Conservation (phyloP, 2,888 invertebrate species). For the Synanthedon formicaeformis region DNA sequence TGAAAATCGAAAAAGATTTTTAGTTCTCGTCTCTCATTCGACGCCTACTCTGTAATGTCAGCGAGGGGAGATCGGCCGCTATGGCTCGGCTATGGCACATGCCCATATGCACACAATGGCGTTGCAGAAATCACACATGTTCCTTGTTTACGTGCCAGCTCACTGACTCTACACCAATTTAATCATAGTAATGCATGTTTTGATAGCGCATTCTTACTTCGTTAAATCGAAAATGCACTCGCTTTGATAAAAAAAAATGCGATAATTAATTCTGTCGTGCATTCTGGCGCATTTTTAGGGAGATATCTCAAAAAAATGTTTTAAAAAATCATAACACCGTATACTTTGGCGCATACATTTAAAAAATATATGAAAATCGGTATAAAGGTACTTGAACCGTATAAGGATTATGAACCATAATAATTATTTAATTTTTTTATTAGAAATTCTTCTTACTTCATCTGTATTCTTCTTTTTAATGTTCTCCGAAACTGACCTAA, state of each 20-base stretch:
- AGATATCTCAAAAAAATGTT: too few species aligned
- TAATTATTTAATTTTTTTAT: too few species aligned
- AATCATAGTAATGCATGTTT: conserved; percentile 4
- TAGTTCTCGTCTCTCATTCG: neutral
- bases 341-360: too few species aligned
- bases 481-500: too few species aligned
- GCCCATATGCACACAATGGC: conserved; percentile 20
- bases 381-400: too few species aligned
- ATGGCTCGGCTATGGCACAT: conserved; percentile 10
- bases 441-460: too few species aligned
- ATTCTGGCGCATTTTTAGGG: neutral
- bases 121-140: conserved; percentile 13
- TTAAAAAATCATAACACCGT: too few species aligned
- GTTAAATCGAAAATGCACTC: neutral
- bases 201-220: conserved; percentile 4
- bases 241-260: neutral
- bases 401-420: too few species aligned
- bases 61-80: conserved; percentile 1
- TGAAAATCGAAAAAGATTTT: too few species aligned
- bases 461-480: too few species aligned
- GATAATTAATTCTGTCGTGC: neutral
- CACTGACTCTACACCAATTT: conserved; percentile 1
- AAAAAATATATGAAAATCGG: too few species aligned
- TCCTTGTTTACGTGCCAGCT: conserved; percentile 1
- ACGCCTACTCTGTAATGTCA: conserved; percentile 1